phyloP scores from a whole-genome alignment of 2,113 vertebrate species.

The Naja naja region DNA sequence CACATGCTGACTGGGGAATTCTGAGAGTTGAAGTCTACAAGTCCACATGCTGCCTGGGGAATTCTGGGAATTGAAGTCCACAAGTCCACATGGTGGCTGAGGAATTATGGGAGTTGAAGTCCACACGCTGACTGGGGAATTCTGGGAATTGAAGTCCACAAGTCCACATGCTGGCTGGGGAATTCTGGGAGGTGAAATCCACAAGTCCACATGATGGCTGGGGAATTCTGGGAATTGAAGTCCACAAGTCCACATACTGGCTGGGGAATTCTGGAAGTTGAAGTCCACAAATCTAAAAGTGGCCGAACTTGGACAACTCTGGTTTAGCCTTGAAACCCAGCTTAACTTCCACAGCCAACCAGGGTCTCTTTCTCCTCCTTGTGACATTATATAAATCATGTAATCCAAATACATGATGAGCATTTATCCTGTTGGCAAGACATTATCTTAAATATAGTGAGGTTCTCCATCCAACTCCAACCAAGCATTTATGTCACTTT shows the following conservation, averaged over 20 bases:
- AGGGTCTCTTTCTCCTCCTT: neutral
- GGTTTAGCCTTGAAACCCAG: neutral
- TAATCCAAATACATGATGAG: conserved; percentile 26
- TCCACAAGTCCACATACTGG: neutral
- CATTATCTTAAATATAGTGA: conserved; percentile 22
- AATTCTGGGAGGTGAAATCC: neutral
- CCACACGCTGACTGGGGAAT: neutral
- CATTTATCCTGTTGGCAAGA: conserved; percentile 30
- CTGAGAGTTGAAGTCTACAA: no score
- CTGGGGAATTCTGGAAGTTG: neutral
- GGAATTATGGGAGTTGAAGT: neutral
- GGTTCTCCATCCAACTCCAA: conserved; percentile 13
- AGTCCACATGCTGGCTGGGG: neutral
- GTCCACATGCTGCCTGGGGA: no score
- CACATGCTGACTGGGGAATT: no score
- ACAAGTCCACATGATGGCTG: neutral
- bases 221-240: neutral
- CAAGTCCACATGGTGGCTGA: no score
- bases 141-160: neutral
- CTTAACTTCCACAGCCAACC: neutral
- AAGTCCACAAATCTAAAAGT: neutral
- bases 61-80: no score
- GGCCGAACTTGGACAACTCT: neutral
- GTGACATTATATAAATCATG: conserved; percentile 24
- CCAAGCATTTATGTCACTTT: neutral